Conservation (phyloP, 2,888 invertebrate species). For the Dromius quadrimaculatus region DNA sequence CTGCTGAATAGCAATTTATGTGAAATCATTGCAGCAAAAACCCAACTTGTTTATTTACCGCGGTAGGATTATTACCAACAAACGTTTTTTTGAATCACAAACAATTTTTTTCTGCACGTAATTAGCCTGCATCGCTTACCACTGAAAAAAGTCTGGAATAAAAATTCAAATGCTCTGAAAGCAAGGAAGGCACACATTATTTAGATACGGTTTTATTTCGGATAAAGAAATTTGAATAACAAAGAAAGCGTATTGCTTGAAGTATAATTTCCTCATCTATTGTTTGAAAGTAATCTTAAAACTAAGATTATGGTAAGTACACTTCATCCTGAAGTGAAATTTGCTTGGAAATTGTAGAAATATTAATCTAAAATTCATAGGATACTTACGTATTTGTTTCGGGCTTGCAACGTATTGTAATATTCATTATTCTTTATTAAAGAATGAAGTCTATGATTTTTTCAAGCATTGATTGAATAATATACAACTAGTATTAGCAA, state of each 20-base stretch:
- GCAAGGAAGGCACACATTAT: neutral
- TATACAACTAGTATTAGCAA: too few species aligned
- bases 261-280: conserved; percentile 18
- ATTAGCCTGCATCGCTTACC: too few species aligned
- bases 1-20: too few species aligned
- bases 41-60: too few species aligned
- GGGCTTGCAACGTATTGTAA: too few species aligned
- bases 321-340: neutral
- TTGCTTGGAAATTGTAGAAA: neutral
- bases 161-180: neutral
- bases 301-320: neutral
- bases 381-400: conserved; percentile 10
- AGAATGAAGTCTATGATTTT: too few species aligned
- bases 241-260: conserved; percentile 13
- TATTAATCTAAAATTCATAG: conserved; percentile 38
- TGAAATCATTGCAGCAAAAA: too few species aligned
- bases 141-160: neutral
- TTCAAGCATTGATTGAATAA: too few species aligned
- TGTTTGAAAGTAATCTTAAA: conserved; percentile 30
- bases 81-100: too few species aligned
- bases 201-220: conserved; percentile 30
- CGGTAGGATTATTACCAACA: too few species aligned
- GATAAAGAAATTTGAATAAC: conserved; percentile 12
- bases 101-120: too few species aligned
- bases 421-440: too few species aligned